These are phyloP conservation scores for Psettodes erumei DNA, from an alignment of 2,113 vertebrate genomes.

Conservation along the genomic window DNA sequence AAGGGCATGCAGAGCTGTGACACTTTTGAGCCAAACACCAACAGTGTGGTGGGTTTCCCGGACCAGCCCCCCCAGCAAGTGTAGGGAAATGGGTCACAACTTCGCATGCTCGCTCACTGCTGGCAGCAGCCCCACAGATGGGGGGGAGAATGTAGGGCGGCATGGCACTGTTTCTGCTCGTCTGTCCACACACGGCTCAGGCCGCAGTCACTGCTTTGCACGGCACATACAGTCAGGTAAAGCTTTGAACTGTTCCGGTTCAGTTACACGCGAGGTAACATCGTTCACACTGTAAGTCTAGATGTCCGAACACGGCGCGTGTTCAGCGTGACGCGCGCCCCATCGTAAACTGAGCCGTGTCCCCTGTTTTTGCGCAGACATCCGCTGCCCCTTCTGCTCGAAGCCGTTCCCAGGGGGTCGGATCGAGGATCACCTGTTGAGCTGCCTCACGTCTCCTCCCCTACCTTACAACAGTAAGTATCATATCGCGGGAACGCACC, in stretches of 20 bases:
- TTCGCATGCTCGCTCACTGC: constrained; percentile 41
- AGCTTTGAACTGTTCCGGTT: constrained; percentile 9
- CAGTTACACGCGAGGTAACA: not conserved
- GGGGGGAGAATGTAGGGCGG: constrained; percentile 67
- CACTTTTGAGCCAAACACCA: constrained; percentile 28
- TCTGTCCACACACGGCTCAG: constrained; percentile 12
- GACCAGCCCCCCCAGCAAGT: constrained; percentile 60
- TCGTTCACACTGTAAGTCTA: constrained; percentile 21
- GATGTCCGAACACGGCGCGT: constrained; percentile 35
- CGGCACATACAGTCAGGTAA: constrained; percentile 8
- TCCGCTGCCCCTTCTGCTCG: constrained; percentile 86
- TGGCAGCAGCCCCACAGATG: constrained; percentile 52
- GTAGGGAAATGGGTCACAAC: constrained; percentile 74
- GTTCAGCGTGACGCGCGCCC: not conserved
- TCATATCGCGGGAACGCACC: constrained; percentile 11
- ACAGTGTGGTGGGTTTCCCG: constrained; percentile 54
- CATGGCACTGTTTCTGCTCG: constrained; percentile 15
- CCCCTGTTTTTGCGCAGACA: constrained; percentile 65
- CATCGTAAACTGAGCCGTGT: constrained; percentile 20
- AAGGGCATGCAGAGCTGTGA: not conserved
- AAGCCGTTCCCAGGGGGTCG: constrained; percentile 83
- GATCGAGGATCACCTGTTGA: constrained; percentile 86
- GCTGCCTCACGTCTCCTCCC: constrained; percentile 84
- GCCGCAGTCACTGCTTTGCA: constrained; percentile 7
- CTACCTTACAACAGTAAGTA: constrained; percentile 85